Percentiles rank a stretch among this genome's conserved stretches.
Conservation (phyloP, 2,797 vertebrate species). For the Aplochiton taeniatus region DNA sequence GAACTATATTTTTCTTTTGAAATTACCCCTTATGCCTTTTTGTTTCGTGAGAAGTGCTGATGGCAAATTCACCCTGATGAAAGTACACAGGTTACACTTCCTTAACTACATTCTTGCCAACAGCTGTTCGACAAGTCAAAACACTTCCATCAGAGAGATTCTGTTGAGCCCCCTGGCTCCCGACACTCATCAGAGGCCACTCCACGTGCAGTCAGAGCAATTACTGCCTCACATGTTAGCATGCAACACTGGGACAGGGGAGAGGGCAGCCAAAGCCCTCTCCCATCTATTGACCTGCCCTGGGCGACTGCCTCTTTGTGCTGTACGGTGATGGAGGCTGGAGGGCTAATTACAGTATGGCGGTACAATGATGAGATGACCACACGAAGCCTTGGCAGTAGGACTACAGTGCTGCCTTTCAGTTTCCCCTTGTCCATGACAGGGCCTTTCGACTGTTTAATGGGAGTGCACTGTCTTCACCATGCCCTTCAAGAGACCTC, state of each 20-base stretch:
- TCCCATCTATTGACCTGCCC: constrained; percentile 23
- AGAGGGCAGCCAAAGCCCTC: constrained; percentile 12
- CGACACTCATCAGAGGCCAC: constrained; percentile 2
- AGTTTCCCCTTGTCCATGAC: constrained; percentile 31
- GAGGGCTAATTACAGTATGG: constrained; percentile 31
- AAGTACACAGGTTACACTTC: constrained; percentile 14
- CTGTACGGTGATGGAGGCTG: constrained; percentile 23
- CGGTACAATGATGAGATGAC: constrained; percentile 26
- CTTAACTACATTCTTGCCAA: constrained; percentile 2
- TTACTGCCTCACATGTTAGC: constrained; percentile 29
- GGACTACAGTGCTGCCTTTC: constrained; percentile 32
- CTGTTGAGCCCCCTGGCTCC: constrained; percentile 14
- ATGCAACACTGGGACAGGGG: constrained; percentile 5
- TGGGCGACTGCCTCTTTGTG: constrained; percentile 15
- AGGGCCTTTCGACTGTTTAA: constrained; percentile 11
- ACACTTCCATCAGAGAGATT: constrained; percentile 22
- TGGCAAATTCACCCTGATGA: background rate
- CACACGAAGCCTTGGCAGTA: constrained; percentile 39
- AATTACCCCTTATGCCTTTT: background rate
- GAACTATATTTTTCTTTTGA: background rate
- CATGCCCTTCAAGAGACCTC: constrained; percentile 13
- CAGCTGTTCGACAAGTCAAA: constrained; percentile 35
- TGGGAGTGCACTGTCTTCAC: constrained; percentile 21
- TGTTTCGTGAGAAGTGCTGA: background rate
- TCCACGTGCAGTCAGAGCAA: constrained; percentile 29